These are phyloP conservation scores for Meiosimyza platycephala DNA, from an alignment of 2,888 invertebrate species.

Conservation along the genomic window DNA sequence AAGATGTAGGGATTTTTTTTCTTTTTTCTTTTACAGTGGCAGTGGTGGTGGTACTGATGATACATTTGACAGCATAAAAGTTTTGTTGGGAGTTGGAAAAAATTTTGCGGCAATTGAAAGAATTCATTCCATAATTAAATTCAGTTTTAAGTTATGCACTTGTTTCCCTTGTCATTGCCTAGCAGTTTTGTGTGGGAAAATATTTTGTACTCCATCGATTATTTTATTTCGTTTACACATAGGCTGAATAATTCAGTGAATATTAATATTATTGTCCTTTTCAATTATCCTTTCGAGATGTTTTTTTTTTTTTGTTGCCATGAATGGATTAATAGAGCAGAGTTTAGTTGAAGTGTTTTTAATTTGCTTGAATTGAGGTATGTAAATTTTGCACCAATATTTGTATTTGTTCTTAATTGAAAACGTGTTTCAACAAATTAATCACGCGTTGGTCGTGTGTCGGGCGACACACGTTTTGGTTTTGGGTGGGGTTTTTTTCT, in stretches of 20 bases:
- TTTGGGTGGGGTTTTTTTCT: slow-evolving; percentile 40
- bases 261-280: not conserved
- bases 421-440: not conserved
- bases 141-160: too few relatives aligned
- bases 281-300: slow-evolving; percentile 1
- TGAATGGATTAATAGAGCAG: too few relatives aligned
- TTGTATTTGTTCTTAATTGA: slow-evolving; percentile 27
- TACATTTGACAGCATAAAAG: not conserved
- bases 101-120: slow-evolving; percentile 7
- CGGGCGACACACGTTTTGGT: slow-evolving; percentile 5
- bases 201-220: not conserved
- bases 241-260: not conserved
- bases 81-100: not conserved
- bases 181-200: not conserved
- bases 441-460: slow-evolving; percentile 1
- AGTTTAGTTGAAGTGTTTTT: too few relatives aligned
- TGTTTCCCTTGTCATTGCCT: too few relatives aligned
- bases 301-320: not conserved
- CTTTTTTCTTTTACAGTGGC: slow-evolving; percentile 42
- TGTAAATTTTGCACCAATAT: slow-evolving; percentile 2
- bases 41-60: slow-evolving; percentile 33
- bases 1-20: slow-evolving; percentile 42
- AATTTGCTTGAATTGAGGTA: not conserved
- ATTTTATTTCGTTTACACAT: not conserved
- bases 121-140: not conserved